These are phyloP conservation scores for Onychostruthus taczanowskii DNA, from an alignment of 2,113 vertebrate genomes.

Conservation along the genomic window DNA sequence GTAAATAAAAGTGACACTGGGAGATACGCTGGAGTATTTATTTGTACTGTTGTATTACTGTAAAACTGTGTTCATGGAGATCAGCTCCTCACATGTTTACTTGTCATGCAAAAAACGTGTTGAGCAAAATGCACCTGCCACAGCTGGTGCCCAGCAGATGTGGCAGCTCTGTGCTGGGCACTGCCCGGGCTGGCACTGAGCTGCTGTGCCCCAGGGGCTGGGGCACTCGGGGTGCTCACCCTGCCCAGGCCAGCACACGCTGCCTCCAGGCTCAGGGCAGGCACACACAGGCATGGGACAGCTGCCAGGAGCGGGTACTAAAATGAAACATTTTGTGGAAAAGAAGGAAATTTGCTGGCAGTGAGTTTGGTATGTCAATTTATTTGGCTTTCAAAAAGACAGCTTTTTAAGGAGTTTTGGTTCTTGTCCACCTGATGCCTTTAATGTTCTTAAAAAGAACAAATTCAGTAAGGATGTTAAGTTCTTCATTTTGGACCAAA, in stretches of 20 bases:
- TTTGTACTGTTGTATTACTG: not conserved
- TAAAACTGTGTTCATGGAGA: conserved; percentile 3
- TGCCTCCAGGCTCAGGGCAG: accelerated
- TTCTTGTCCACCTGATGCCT: not conserved
- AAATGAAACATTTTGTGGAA: not conserved
- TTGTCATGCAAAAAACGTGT: not conserved
- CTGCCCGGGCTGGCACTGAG: not conserved
- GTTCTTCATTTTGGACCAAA: not conserved
- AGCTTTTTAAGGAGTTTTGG: not conserved
- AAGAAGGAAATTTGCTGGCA: not conserved
- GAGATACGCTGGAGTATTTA: not conserved
- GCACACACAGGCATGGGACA: accelerated
- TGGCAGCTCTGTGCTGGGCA: accelerated
- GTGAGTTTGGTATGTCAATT: not conserved
- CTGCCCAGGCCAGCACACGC: accelerated
- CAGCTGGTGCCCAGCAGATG: not conserved
- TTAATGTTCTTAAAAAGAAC: not conserved
- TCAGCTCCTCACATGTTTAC: not conserved
- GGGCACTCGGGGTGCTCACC: accelerated
- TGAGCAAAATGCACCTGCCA: not conserved
- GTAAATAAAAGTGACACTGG: not conserved
- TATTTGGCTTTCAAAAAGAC: not conserved
- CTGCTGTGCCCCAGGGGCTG: not conserved
- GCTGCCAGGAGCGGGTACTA: not conserved
- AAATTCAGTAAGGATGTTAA: not conserved